Conservation (phyloP, 2,888 invertebrate species). For the Agrotis segetum region DNA sequence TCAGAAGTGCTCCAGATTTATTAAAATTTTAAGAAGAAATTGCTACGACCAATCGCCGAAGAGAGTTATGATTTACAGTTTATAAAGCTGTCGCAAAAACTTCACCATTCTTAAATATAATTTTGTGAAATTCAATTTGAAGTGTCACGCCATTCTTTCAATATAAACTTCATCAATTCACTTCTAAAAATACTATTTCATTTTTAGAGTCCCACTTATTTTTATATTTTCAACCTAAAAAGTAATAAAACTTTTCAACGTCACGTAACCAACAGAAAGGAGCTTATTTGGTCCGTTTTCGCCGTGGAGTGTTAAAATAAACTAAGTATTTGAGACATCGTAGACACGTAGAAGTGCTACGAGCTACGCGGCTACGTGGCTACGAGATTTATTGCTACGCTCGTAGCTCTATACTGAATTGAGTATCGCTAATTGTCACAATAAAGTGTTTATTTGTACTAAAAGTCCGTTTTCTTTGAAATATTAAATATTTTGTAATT, state of each 20-base stretch:
- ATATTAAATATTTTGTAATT: constrained; percentile 57
- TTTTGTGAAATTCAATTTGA: background rate
- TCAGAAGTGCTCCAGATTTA: background rate
- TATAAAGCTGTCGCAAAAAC: too few species aligned
- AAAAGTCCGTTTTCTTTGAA: constrained; percentile 50
- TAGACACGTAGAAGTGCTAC: constrained; percentile 67
- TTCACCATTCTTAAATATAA: background rate
- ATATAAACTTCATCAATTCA: background rate
- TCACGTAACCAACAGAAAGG: constrained; percentile 54
- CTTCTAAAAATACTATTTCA: background rate
- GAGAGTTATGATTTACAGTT: background rate
- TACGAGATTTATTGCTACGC: constrained; percentile 79
- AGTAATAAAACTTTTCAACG: constrained; percentile 49
- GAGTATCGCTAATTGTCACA: constrained; percentile 68
- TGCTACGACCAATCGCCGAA: background rate
- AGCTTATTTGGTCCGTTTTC: constrained; percentile 53
- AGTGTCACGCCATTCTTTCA: background rate
- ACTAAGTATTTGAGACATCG: constrained; percentile 66
- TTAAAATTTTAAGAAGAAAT: background rate
- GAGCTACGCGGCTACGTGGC: constrained; percentile 70
- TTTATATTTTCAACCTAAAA: constrained; percentile 26
- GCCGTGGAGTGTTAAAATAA: constrained; percentile 63
- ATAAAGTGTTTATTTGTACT: constrained; percentile 66
- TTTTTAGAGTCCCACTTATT: background rate
- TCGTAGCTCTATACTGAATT: constrained; percentile 70